Conservation (phyloP, 2,797 vertebrate genomes). For the Halcyon smyrnensis region DNA sequence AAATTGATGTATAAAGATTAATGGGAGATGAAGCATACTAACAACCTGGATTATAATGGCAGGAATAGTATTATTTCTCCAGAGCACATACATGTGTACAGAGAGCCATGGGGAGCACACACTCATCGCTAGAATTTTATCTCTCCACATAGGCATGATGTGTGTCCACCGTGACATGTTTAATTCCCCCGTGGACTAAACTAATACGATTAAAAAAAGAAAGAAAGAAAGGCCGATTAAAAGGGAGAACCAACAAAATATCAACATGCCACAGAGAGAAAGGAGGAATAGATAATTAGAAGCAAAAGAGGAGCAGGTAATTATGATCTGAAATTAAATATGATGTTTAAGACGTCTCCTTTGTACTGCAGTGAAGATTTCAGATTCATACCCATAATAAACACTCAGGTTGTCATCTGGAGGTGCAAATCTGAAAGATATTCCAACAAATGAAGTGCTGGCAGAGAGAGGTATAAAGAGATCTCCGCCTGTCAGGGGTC, state of each 20-base stretch:
- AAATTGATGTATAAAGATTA: conserved; percentile 67
- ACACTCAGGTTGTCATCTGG: conserved; percentile 89
- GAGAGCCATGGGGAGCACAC: background rate
- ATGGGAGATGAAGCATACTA: conserved; percentile 65
- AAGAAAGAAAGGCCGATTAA: conserved; percentile 61
- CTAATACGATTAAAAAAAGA: conserved; percentile 19
- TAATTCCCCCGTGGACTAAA: conserved; percentile 43
- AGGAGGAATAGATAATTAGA: conserved; percentile 76
- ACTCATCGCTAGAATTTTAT: background rate
- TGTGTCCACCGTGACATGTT: conserved; percentile 40
- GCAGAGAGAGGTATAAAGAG: conserved; percentile 92
- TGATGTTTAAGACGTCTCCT: conserved; percentile 77
- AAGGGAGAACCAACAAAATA: conserved; percentile 77
- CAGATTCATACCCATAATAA: conserved; percentile 88
- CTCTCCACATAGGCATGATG: conserved; percentile 1
- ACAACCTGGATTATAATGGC: conserved; percentile 45
- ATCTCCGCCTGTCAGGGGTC: conserved; percentile 95
- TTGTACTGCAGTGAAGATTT: conserved; percentile 76
- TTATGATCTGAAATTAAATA: conserved; percentile 77
- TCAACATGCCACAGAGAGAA: conserved; percentile 69
- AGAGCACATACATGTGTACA: background rate
- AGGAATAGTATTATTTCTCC: conserved; percentile 45
- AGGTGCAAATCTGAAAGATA: conserved; percentile 95
- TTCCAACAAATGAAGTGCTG: conserved; percentile 94
- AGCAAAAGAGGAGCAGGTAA: conserved; percentile 76